These are phyloP conservation scores for Agriotes lineatus DNA, from an alignment of 2,888 invertebrate genomes.

Conservation along the genomic window DNA sequence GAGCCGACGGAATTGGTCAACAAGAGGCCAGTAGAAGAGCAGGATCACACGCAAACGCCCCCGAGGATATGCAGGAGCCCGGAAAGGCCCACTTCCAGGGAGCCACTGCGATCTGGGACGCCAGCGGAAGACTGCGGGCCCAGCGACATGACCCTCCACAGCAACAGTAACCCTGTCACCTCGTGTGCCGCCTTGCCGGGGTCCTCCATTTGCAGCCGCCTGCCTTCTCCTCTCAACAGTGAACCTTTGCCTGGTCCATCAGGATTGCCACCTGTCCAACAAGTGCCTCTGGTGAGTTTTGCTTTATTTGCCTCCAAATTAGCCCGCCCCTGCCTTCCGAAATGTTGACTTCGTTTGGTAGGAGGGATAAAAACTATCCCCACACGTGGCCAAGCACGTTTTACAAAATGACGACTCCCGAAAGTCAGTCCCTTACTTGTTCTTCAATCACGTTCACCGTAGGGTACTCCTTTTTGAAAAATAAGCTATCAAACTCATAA, in stretches of 20 bases:
- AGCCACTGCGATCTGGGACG: constrained; percentile 52
- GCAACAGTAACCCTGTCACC: constrained; percentile 66
- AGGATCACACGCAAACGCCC: constrained; percentile 42
- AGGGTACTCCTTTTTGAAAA: too few relatives aligned
- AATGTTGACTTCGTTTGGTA: not conserved
- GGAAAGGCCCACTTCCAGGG: constrained; percentile 56
- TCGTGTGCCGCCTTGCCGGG: constrained; percentile 68
- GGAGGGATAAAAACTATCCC: too few relatives aligned
- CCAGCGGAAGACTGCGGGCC: constrained; percentile 65
- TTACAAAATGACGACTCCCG: too few relatives aligned
- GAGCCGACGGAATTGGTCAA: constrained; percentile 64
- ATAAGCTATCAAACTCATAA: too few relatives aligned
- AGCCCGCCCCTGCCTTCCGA: not conserved
- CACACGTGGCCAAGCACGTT: too few relatives aligned
- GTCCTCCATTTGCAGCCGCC: constrained; percentile 69
- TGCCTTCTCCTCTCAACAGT: constrained; percentile 76
- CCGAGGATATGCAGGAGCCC: constrained; percentile 52
- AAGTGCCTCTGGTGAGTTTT: constrained; percentile 84
- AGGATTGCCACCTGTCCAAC: constrained; percentile 87
- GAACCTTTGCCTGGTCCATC: constrained; percentile 86
- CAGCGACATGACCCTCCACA: constrained; percentile 70
- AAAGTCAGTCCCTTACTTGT: too few relatives aligned
- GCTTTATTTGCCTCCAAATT: not conserved
- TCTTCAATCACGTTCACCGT: too few relatives aligned
- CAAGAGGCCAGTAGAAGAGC: constrained; percentile 52